These are phyloP conservation scores for Hassar affinis DNA, from an alignment of 2,113 vertebrate genomes.

Conservation along the genomic window DNA sequence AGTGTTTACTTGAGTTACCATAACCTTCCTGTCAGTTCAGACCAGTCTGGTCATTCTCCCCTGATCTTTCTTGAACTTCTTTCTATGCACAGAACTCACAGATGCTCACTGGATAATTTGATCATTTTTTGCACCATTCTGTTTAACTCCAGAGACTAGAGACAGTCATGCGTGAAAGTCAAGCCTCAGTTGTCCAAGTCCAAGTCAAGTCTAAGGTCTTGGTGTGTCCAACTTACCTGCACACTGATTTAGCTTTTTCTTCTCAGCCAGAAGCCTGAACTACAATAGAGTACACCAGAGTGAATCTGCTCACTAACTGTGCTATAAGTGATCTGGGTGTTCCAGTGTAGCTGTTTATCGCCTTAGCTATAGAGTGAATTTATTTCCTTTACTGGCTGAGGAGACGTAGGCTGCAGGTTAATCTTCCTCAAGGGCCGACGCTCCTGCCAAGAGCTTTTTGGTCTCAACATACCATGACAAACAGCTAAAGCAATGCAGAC, in stretches of 20 bases:
- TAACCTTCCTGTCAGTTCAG: background rate
- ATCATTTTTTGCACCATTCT: background rate
- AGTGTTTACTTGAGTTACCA: background rate
- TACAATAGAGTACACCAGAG: background rate
- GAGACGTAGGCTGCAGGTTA: slow-evolving; percentile 40
- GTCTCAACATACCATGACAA: slow-evolving; percentile 34
- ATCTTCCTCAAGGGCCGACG: slow-evolving; percentile 27
- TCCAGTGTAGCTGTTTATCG: background rate
- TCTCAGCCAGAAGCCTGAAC: background rate
- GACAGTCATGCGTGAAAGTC: background rate
- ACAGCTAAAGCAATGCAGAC: slow-evolving; percentile 43
- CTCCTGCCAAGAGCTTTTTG: slow-evolving; percentile 38
- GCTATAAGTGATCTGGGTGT: background rate
- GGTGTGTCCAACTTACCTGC: background rate
- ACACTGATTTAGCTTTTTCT: background rate
- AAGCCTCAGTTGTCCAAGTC: too few species aligned
- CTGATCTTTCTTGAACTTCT: background rate
- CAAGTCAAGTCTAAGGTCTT: too few species aligned
- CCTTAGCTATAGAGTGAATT: slow-evolving; percentile 28
- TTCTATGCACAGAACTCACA: background rate
- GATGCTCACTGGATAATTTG: background rate
- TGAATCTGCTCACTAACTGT: slow-evolving; percentile 1
- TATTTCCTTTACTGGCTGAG: slow-evolving; percentile 42
- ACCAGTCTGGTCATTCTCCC: background rate
- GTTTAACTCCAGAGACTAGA: background rate